Conservation (phyloP, 2,888 invertebrate genomes). For the Leptopilina myrica region DNA sequence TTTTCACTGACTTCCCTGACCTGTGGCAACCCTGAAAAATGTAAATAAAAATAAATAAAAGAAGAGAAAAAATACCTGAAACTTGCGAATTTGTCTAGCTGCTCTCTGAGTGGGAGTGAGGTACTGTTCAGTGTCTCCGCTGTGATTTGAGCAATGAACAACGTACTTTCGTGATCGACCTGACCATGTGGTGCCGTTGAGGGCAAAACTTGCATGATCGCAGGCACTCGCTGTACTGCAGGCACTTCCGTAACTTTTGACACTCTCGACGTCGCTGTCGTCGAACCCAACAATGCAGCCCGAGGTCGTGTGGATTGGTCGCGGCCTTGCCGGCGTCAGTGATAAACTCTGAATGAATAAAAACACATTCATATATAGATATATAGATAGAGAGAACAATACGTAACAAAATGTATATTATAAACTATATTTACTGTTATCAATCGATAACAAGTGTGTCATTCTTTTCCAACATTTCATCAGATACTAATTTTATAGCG, state of each 20-base stretch:
- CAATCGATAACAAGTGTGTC: neutral
- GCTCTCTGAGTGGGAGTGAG: constrained; percentile 93
- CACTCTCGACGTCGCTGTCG: constrained; percentile 85
- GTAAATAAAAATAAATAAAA: too few species aligned
- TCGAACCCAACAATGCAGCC: constrained; percentile 74
- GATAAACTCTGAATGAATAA: constrained; percentile 68
- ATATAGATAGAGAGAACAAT: neutral
- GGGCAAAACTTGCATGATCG: constrained; percentile 89
- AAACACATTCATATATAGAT: neutral
- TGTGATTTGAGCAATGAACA: constrained; percentile 89
- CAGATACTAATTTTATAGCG: neutral
- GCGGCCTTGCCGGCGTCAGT: constrained; percentile 72
- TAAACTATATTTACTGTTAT: constrained; percentile 28
- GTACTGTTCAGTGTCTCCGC: constrained; percentile 88
- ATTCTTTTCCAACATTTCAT: constrained; percentile 1
- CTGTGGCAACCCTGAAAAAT: too few species aligned
- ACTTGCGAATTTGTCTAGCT: constrained; percentile 86
- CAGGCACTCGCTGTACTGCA: constrained; percentile 87
- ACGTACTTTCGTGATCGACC: constrained; percentile 83
- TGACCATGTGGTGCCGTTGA: constrained; percentile 80
- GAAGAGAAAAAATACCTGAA: constrained; percentile 76
- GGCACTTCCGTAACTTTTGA: constrained; percentile 87
- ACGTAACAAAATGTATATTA: neutral
- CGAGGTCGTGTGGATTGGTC: constrained; percentile 71
- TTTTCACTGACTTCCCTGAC: too few species aligned